Base-by-base conservation (phyloP, 2,113 vertebrate species). In the Aix galericulata region DNA sequence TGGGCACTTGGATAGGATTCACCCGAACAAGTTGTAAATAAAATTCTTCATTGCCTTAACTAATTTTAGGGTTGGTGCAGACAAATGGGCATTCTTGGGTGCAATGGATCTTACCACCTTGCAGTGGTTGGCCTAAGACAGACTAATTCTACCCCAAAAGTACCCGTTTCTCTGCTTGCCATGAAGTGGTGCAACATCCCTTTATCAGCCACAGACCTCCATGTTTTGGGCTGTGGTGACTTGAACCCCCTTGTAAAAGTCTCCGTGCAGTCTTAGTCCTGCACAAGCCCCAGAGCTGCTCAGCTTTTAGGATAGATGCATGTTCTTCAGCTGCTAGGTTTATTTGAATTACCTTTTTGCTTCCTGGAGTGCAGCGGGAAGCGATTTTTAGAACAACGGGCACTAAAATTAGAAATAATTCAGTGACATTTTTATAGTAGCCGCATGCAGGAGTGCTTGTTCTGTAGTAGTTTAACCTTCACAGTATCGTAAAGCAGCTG, bases 351-450 rank as follows among this genome's bases (percentile, higher is more conserved):
- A 95, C 91, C 81, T 95, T 87, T 96, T 96, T 85, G 73, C 91
- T 96, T 96, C 86, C 86, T 87, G 91, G 69, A 94, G 58, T 94
- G 91, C 93, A 93, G 58, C 0, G 0, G 38, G 84, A 92, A 93
- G 94, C 91, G 80, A 75, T 93, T 95, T 96, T 94, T 89, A 93
- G 83, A 91, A 87, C 58, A 91, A 82, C 31, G 0, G 50, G 84
- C 74, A 89, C 86, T 96, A 96, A 97, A 97, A 95, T 91, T 89
- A 95, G 81, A 95, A 95, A 93, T 96, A 95, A 94, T 77, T 96
- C 94, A 77, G 73, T 94, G 95, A 89, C 93, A 94, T 55, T 96
- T 97, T 94, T 92, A 94, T 91, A 91, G 94, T 73, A 91, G 88
- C 88, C 0, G 0, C 71, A 73, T 76, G 91, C 94, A 94, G 77